Evolutionary conservation across 2,888 invertebrate genomes (phyloP), one percentile per base, ranked within the genome.

Genomic region (Operophtera brumata): DNA sequence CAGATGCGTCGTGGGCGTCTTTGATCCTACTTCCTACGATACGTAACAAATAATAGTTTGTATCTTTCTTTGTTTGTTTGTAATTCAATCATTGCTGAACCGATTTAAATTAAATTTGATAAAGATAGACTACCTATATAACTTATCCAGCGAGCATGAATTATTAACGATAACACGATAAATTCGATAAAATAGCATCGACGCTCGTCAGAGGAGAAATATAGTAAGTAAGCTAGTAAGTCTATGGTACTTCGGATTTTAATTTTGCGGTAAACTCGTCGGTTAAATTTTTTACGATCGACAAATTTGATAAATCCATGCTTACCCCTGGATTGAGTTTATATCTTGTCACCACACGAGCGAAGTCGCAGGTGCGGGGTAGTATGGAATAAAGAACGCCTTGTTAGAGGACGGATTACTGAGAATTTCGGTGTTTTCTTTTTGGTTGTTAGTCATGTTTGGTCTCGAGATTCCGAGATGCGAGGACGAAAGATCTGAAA

Each of bases 1-100:
- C 80, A 82, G 80, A 82, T 80, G 81, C 79, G 77, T 69, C 73
- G 73, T 70, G 71, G 71, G 71, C 70, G 73, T 65, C 62, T 71
- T 64, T 68, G 63, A 66, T 30, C 30, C 7, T 30, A 30, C 30
- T 9, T 30, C 30, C 7, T 7, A 30, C 30, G 7, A 30, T 3
- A 30, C 2, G 8, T 26, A 7, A 30, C 0, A 30, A 7, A 30
- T 5, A 8, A 30, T 7, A 30, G 30, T 30, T 30, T 30, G 8
- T 6, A 30, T 30, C 0, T 30, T 30, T 30, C 7, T 8, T 30
- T 30, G 9, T 5, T 30, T 30, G 8, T 30, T 5, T 30, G 30
- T 30, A 7, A 30, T 8, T 7, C 30, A 30, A 30, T 30, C 30
- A 30, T 9, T 2, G 8, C 30, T 5, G 30, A 30, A 30, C 6